A percentile compares a stretch with the other conserved stretches of the same genome.
Conservation (phyloP, 1,140 invertebrate genomes). For the Drosophila sp. region DNA sequence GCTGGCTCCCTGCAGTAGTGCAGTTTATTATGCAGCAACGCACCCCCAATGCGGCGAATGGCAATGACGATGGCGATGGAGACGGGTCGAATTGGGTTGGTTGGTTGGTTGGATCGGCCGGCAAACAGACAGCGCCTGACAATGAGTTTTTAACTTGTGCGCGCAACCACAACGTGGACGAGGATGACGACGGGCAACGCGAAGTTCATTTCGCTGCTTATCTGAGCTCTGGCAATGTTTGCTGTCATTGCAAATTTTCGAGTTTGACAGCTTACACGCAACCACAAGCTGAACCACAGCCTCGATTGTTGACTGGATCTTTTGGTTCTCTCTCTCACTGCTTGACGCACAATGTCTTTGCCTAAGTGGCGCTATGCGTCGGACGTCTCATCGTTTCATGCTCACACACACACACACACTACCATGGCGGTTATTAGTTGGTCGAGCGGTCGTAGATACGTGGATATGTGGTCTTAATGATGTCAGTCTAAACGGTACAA, state of each 20-base stretch:
- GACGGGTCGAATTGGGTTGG: constrained; percentile 44
- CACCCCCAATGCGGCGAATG: constrained; percentile 65
- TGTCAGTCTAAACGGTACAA: constrained; percentile 65
- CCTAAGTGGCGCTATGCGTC: constrained; percentile 75
- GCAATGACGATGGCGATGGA: constrained; percentile 9
- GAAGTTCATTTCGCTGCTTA: constrained; percentile 68
- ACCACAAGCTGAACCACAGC: constrained; percentile 46
- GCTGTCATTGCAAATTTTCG: constrained; percentile 82
- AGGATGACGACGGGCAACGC: constrained; percentile 19
- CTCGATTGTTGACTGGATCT: constrained; percentile 43
- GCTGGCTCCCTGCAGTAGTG: constrained; percentile 34
- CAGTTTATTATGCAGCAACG: constrained; percentile 80
- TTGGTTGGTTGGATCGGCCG: constrained; percentile 44
- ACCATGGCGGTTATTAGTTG: constrained; percentile 64
- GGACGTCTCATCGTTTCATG: constrained; percentile 32
- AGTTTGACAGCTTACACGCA: constrained; percentile 80
- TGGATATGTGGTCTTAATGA: constrained; percentile 72
- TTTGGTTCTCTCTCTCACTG: constrained; percentile 30
- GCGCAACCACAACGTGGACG: constrained; percentile 22
- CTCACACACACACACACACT: constrained; percentile 32
- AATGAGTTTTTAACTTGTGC: constrained; percentile 80
- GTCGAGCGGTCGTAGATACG: constrained; percentile 56
- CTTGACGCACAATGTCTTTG: constrained; percentile 74
- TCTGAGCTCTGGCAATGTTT: constrained; percentile 77
- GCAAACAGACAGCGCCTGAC: constrained; percentile 74